Evolutionary conservation across 2,888 invertebrate species (phyloP).

Genomic region (Himalopsyche anomala): DNA sequence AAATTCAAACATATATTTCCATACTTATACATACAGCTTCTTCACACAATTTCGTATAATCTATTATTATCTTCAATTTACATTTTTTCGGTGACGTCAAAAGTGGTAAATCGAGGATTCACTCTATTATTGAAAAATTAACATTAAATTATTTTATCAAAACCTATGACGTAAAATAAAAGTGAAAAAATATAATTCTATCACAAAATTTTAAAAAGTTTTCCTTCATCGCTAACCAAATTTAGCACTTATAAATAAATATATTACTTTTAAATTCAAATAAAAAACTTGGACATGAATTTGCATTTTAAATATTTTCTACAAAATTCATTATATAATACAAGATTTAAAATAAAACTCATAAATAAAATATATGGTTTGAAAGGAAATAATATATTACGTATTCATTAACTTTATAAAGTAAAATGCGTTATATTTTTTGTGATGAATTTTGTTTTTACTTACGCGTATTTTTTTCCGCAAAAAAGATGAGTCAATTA

Average conservation of each 20-base stretch:
- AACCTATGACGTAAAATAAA: background rate
- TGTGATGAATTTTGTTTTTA: background rate
- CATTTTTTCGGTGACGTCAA: no score
- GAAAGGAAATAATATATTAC: background rate
- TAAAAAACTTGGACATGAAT: slow-evolving; percentile 24
- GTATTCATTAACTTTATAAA: slow-evolving; percentile 14
- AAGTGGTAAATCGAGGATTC: no score
- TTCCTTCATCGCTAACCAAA: background rate
- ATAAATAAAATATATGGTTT: slow-evolving; percentile 4
- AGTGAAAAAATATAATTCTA: background rate
- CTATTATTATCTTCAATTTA: no score
- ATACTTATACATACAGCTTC: no score
- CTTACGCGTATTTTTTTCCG: background rate
- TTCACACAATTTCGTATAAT: no score
- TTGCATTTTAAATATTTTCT: background rate
- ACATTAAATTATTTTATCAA: no score
- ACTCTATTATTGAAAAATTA: no score
- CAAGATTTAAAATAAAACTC: background rate
- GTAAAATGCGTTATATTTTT: slow-evolving; percentile 2
- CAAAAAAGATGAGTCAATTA: background rate
- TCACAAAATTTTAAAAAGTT: background rate
- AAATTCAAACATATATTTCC: no score
- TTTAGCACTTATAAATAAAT: background rate
- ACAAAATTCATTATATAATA: background rate
- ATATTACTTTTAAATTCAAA: background rate